Evolutionary conservation across 2,888 invertebrate genomes (phyloP).

Genomic region (Adelognathus sp.): DNA sequence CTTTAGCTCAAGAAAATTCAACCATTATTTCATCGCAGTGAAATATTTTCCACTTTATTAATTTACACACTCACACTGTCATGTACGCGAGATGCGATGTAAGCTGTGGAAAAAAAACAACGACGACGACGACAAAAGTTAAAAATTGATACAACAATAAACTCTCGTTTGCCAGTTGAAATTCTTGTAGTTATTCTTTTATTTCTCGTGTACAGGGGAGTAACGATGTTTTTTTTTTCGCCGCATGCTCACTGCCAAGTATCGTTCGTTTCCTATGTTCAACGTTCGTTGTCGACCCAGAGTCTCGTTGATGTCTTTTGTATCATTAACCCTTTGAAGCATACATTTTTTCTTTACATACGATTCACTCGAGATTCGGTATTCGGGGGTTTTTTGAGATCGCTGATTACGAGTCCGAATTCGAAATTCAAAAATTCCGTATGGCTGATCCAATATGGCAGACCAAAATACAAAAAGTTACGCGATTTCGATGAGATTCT

Average conservation of each 20-base stretch:
- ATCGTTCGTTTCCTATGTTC: not conserved
- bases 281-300: not conserved
- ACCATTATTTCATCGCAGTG: not conserved
- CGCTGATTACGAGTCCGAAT: too few species aligned
- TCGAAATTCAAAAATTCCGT: too few species aligned
- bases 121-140: too few species aligned
- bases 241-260: slow-evolving; percentile 31
- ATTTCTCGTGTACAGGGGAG: slow-evolving; percentile 15
- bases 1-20: not conserved
- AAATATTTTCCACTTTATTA: not conserved
- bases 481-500: too few species aligned
- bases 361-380: too few species aligned
- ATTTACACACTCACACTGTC: not conserved
- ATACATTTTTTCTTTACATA: too few species aligned
- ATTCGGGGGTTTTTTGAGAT: too few species aligned
- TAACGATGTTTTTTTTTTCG: not conserved
- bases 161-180: slow-evolving; percentile 22
- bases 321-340: too few species aligned
- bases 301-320: not conserved
- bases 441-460: too few species aligned
- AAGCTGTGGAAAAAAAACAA: slow-evolving; percentile 2
- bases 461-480: too few species aligned
- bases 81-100: slow-evolving; percentile 25
- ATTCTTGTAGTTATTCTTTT: slow-evolving; percentile 31
- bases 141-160: not conserved